Conservation (phyloP, 2,113 vertebrate genomes). For the Siniperca knerii region DNA sequence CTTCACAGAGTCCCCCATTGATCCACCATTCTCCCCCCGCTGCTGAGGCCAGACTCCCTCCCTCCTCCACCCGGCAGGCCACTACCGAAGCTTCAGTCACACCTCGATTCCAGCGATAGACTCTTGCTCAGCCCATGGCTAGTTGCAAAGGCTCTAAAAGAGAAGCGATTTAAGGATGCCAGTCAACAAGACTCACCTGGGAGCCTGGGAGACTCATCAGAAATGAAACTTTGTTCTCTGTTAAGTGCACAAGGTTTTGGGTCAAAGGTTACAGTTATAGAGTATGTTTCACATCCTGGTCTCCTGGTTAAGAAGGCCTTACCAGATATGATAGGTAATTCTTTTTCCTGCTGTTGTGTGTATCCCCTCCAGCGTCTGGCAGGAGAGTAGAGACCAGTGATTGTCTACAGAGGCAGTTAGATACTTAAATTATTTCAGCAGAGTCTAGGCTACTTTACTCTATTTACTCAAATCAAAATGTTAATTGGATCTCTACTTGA, state of each 20-base stretch:
- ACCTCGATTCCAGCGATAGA: constrained; percentile 62
- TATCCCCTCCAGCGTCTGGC: constrained; percentile 63
- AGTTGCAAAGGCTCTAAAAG: constrained; percentile 25
- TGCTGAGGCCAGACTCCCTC: constrained; percentile 84
- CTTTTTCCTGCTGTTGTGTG: constrained; percentile 48
- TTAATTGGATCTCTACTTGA: constrained; percentile 45
- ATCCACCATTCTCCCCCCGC: constrained; percentile 95
- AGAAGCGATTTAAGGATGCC: constrained; percentile 40
- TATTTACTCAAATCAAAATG: constrained; percentile 48
- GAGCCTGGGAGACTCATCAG: constrained; percentile 45
- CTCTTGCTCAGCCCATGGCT: constrained; percentile 31
- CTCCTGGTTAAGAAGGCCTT: constrained; percentile 48
- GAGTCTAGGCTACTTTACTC: constrained; percentile 25
- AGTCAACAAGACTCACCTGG: constrained; percentile 40
- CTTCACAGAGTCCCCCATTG: constrained; percentile 95
- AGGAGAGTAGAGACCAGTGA: constrained; percentile 62
- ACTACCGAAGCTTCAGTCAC: constrained; percentile 49
- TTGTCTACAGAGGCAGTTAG: constrained; percentile 38
- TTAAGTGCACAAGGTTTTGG: constrained; percentile 34
- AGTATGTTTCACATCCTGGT: constrained; percentile 43
- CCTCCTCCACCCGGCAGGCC: constrained; percentile 29
- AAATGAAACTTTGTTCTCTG: constrained; percentile 52
- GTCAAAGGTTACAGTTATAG: constrained; percentile 26
- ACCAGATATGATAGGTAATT: constrained; percentile 32
- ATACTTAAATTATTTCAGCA: constrained; percentile 25